Evolutionary conservation across 2,888 invertebrate species (phyloP).

Genomic region (Drosophila barbarae): DNA sequence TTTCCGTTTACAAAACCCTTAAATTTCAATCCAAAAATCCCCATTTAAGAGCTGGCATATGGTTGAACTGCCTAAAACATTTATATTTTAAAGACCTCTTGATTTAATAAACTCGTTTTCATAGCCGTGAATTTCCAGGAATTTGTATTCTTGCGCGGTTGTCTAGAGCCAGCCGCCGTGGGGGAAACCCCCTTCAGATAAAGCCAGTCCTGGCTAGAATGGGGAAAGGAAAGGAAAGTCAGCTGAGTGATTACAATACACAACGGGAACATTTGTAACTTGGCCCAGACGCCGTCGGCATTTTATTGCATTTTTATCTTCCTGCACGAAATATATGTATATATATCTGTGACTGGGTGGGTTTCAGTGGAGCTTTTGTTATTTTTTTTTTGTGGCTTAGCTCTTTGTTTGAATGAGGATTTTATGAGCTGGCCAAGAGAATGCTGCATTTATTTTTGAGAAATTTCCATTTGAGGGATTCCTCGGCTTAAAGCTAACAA

Average conservation of each 20-base stretch:
- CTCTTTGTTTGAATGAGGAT: slow-evolving; percentile 40
- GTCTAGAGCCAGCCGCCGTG: slow-evolving; percentile 5
- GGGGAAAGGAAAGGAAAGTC: slow-evolving; percentile 19
- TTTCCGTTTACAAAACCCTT: too few relatives aligned
- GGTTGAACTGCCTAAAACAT: slow-evolving; percentile 5
- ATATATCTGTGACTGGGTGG: background rate
- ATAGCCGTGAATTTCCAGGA: slow-evolving; percentile 4
- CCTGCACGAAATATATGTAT: slow-evolving; percentile 1
- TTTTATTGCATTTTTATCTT: slow-evolving; percentile 60
- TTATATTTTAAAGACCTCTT: slow-evolving; percentile 6
- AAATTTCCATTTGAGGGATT: slow-evolving; percentile 12
- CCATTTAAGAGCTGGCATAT: background rate
- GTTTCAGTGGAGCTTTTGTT: slow-evolving; percentile 7
- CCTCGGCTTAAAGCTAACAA: slow-evolving; percentile 16
- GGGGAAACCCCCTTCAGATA: slow-evolving; percentile 11
- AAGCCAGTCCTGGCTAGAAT: background rate
- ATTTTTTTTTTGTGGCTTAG: slow-evolving; percentile 18
- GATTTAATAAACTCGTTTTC: slow-evolving; percentile 14
- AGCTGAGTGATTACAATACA: slow-evolving; percentile 62
- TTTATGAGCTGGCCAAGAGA: slow-evolving; percentile 30
- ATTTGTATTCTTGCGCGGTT: slow-evolving; percentile 6
- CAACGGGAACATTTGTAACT: slow-evolving; percentile 52
- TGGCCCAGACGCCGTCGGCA: slow-evolving; percentile 31
- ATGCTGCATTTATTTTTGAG: slow-evolving; percentile 6
- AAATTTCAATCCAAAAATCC: background rate